Evolutionary conservation across 2,797 vertebrate species (phyloP).

Genomic region (Periparus ater): DNA sequence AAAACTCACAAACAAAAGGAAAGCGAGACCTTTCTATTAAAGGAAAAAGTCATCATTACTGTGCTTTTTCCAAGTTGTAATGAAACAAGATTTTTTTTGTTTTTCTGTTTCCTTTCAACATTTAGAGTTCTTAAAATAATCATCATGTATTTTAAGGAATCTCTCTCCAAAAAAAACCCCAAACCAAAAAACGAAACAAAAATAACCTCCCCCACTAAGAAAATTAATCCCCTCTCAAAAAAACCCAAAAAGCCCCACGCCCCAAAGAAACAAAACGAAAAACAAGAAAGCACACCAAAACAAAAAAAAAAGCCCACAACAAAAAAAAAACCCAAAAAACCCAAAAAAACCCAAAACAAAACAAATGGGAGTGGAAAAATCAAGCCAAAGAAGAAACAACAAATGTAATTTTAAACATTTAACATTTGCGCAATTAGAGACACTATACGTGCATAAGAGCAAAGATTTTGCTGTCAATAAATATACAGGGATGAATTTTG

Average conservation of each 20-base stretch:
- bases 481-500: neutral
- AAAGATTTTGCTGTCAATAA: neutral
- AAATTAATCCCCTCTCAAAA: too few species aligned
- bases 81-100: conserved; percentile 5
- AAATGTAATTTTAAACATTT: neutral
- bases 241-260: too few species aligned
- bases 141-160: neutral
- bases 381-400: neutral
- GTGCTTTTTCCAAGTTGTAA: conserved; percentile 4
- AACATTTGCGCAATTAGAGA: neutral
- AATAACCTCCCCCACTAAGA: too few species aligned
- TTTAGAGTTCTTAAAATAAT: neutral
- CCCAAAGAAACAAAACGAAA: neutral
- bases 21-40: neutral
- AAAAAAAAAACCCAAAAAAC: neutral
- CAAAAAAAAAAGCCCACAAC: neutral
- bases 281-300: neutral
- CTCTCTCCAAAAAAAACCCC: neutral
- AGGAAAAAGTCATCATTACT: neutral
- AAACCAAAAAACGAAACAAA: neutral
- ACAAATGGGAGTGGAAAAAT: neutral
- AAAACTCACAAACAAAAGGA: neutral
- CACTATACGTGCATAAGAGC: neutral
- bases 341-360: neutral
- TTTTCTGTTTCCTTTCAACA: conserved; percentile 38